Conservation (phyloP, 1,140 invertebrate genomes). For the Drosophila novamexicana region DNA sequence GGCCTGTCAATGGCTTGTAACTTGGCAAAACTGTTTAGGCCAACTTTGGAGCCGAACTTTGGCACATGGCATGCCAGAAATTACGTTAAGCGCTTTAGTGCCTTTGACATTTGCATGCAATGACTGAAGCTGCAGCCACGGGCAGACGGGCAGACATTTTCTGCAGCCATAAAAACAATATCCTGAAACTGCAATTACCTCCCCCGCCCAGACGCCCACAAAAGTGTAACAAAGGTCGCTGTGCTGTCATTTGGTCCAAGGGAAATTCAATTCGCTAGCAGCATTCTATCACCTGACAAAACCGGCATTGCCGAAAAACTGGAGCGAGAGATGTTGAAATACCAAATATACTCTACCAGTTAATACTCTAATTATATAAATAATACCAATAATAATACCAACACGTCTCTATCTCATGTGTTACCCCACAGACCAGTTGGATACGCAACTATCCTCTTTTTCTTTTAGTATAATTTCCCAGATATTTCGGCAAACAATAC, state of each 20-base stretch:
- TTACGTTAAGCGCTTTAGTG: constrained; percentile 50
- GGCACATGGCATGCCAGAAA: constrained; percentile 50
- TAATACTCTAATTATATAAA: too few relatives aligned
- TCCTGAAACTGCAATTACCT: constrained; percentile 36
- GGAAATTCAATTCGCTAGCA: constrained; percentile 14
- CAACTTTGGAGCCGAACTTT: constrained; percentile 47
- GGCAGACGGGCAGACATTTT: not conserved
- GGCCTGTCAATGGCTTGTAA: constrained; percentile 52
- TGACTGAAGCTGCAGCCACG: not conserved
- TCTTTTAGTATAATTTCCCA: too few relatives aligned
- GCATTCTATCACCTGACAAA: constrained; percentile 11
- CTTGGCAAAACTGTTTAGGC: constrained; percentile 35
- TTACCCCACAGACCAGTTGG: too few relatives aligned
- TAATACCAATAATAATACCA: too few relatives aligned
- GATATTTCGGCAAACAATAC: too few relatives aligned
- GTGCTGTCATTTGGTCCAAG: constrained; percentile 11
- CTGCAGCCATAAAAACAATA: constrained; percentile 16
- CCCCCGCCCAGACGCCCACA: not conserved
- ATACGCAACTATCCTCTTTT: too few relatives aligned
- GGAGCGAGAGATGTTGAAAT: not conserved
- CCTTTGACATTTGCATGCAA: constrained; percentile 52
- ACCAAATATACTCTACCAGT: too few relatives aligned
- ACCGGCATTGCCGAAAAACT: not conserved
- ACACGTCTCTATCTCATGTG: too few relatives aligned
- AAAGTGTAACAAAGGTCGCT: constrained; percentile 27